These are phyloP conservation scores for Lithophane ornitopus DNA, from an alignment of 2,888 invertebrate genomes.

Conservation along the genomic window DNA sequence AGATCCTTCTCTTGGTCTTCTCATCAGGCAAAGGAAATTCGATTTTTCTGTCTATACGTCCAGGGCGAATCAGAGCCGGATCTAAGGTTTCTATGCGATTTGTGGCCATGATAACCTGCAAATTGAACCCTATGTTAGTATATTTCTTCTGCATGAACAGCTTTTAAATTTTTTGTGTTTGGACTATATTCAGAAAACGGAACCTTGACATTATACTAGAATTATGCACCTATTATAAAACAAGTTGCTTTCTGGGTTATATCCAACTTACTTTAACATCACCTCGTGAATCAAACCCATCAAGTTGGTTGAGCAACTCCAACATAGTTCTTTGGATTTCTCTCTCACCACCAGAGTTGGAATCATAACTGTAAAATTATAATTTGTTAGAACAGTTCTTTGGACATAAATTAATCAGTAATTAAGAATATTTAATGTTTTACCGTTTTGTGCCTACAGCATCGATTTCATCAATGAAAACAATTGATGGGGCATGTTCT, in stretches of 20 bases:
- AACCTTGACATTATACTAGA: not conserved
- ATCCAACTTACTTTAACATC: conserved; percentile 95
- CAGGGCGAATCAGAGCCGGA: conserved; percentile 99
- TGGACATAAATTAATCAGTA: not conserved
- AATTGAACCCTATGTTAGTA: conserved; percentile 18
- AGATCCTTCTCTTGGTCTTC: conserved; percentile 99
- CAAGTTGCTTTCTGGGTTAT: not conserved
- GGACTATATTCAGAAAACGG: not conserved
- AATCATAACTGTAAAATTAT: conserved; percentile 93
- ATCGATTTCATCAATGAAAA: conserved; percentile 99
- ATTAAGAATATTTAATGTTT: conserved; percentile 22
- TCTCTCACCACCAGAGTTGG: conserved; percentile 99
- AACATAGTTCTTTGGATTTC: conserved; percentile 99
- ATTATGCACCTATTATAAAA: not conserved
- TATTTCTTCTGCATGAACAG: not conserved
- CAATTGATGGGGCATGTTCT: conserved; percentile 99
- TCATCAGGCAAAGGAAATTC: conserved; percentile 99
- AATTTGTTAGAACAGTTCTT: conserved; percentile 3
- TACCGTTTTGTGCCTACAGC: conserved; percentile 99
- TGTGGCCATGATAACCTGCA: conserved; percentile 98
- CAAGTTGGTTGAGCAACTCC: conserved; percentile 99
- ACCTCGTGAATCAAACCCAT: conserved; percentile 99
- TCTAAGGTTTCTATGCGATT: conserved; percentile 99
- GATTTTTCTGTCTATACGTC: conserved; percentile 99
- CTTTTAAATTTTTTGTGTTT: not conserved